Evolutionary conservation across 2,888 invertebrate species (phyloP), one percentile per base, ranked within the genome.

Genomic region (Leptinotarsa rubiginosa): DNA sequence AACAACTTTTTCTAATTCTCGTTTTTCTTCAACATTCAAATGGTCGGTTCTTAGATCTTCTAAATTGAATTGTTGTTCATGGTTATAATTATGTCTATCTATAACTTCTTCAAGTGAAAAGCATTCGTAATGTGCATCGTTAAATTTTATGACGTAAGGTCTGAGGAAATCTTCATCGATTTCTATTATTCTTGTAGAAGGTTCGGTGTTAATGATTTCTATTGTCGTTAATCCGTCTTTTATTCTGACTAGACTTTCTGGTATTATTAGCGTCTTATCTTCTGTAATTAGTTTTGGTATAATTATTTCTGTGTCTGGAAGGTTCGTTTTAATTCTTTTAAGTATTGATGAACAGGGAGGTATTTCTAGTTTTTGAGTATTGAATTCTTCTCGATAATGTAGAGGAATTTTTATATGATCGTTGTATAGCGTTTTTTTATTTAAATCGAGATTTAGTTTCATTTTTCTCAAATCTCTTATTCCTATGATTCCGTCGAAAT

Each of bases 401-500:
- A 65, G 7, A 12, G 71, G 71, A 13, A 71, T 71, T 66, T 41
- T 47, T 16, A 54, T 65, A n/a, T 71, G 12, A 41, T 64, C 47
- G 31, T 66, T 52, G 25, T 31, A 49, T 54, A 71, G 31, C n/a
- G 4, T 22, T 52, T 65, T 66, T 18, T 50, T 50, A 20, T 20
- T 22, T 18, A 64, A 50, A 49, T 65, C 52, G n/a, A 70, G 12
- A 41, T 71, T 62, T 31, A 75, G 16, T 20, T 72, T 65, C 41
- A 77, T 47, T 56, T 68, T 75, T 65, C 16, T 10, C 47, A 77
- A 22, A 18, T 75, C 75, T 56, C 56, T 66, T 47, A 77, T 65
- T n/a, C 77, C 75, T 54, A 77, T 54, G 22, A 77, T 75, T 49
- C 75, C 73, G 47, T 77, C 77, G 25, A 73, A 77, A 68, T 70